Base-by-base conservation (phyloP, 2,113 vertebrate genomes). In the Lagopus leucura region DNA sequence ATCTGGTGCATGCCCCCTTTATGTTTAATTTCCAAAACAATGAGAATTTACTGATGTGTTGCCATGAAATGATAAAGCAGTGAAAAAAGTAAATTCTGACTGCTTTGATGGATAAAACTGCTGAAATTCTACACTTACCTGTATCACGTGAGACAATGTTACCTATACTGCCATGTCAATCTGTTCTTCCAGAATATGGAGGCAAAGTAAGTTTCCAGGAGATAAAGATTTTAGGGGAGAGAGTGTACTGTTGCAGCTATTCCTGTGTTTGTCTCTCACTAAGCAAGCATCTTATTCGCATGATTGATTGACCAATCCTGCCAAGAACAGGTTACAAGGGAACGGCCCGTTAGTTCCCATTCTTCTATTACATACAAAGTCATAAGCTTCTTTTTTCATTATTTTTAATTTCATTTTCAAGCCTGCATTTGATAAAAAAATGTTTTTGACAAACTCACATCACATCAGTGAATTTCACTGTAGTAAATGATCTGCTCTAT, bases 211-310 rank as follows among this genome's bases (percentile, higher is more conserved):
- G 77, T 81, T 83, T 83, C 70, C 93, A 93, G 73, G 79, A 84
- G 85, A 94, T 91, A 83, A 95, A 95, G 86, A 75, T 65, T 88
- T 82, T 45, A 57, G 14, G 11, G 8, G 8, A 6, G 16, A 67
- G 17, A 66, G 32, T 45, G 38, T 75, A 77, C 96, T 95, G 8
- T 77, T 78, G 40, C 24, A 61, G 48, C 71, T 92, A 55, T 83
- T 93, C 91, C 66, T 75, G 13, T 80, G 79, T 85, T 83, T 95
- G 78, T 93, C 58, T 54, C 55, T 90, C 18, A 69, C 86, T 95
- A 94, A 89, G 76, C 66, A 94, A 96, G 91, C 97, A 95, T 84
- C 91, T 94, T 91, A 94, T 97, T 96, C 95, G 97, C 97, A 97
- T 95, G 73, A 38, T 57, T 64, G 86, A 74, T 82, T 92, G 96